Base-by-base conservation (phyloP, 2,888 invertebrate species). In the Habroteleia sp. region DNA sequence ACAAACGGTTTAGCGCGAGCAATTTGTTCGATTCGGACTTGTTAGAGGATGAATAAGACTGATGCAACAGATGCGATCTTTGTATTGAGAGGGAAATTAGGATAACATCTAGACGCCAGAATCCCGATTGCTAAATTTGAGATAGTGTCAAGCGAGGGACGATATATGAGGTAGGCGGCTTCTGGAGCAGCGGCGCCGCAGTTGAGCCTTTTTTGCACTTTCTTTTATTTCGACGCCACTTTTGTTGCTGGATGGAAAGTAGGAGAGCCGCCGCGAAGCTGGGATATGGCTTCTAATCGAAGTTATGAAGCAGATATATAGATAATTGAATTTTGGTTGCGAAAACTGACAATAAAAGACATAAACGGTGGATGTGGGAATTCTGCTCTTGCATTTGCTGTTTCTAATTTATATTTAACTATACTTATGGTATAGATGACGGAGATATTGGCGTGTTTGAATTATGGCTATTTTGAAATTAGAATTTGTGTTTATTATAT, bases 41-140 rank as follows among this genome's bases (percentile, higher is more conserved):
- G 60, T 62, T 37, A 33, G 35, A 14, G n/a, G 44, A 60, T 60
- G 46, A 60, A 46, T 27, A 46, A 35, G 37, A 37, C 46, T 60
- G 60, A 60, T 46, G 60, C 60, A 60, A 60, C 37, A 1, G 46
- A 60, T 58, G 58, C 44, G 58, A 58, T 58, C 42, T 42, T 41
- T 56, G 20, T 56, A 56, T 42, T 42, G 39, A 54, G 54, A 54
- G 14, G 42, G 25, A 27, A 27, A 44, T 44, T 27, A 16, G 41
- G 41, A 41, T 54, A 41, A 54, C 41, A 41, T 54, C 54, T 16
- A 29, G 41, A 54, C 41, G 17, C 14, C 17, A 17, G 54, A 35
- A 14, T 44, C 44, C 13, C 10, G 35, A 58, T 58, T 58, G 58
- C 58, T 58, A 58, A 31, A 58, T 14, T 42, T 20, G 6, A 10